Base-by-base conservation (phyloP, 1,140 invertebrate genomes). In the Epicauta chinensis region DNA sequence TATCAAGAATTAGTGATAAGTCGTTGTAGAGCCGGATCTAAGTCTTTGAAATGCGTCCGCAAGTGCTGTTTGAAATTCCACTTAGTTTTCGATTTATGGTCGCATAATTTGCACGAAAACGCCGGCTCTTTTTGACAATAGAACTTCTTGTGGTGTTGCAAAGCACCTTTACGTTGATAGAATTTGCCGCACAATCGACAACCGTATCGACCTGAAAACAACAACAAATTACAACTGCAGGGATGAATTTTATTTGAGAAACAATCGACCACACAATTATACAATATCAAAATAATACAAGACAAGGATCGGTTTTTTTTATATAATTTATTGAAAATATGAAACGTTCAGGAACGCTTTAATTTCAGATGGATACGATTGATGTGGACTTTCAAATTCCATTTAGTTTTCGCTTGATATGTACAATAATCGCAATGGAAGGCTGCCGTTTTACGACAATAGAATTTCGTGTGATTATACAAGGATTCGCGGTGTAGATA, bases 81-180 rank as follows among this genome's bases (percentile, higher is more conserved):
- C 40, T 66, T 68, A 48, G 68, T 60, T 39, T 52, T 50, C n/a
- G 49, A 34, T 30, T 36, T 56, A 16, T 51, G 55, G 7, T 37
- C 61, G 38, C 69, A 68, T 16, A 55, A 58, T 49, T 73, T 75
- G 59, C 82, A 81, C 63, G 76, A 72, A 71, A 82, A 85, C 57
- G 75, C 74, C 6, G 81, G 81, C 45, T 76, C 71, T 53, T 80
- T 78, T 13, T 78, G 77, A 65, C 83, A 85, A 62, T 84, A 82
- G 63, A 79, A 82, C 53, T 78, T 81, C 50, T 76, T 75, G 56
- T 84, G 53, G 42, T 42, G 36, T 23, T 16, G 31, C 10, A 55
- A 17, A 7, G 45, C 36, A n/a, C 23, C 35, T 14, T 45, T 49
- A 32, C 30, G 15, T 45, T 50, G 32, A 16, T 55, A 55, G n/a